These are phyloP conservation scores for Bergia sp. DNA, from an alignment of 92 coral and sea anemone species.

Conservation along the genomic window DNA sequence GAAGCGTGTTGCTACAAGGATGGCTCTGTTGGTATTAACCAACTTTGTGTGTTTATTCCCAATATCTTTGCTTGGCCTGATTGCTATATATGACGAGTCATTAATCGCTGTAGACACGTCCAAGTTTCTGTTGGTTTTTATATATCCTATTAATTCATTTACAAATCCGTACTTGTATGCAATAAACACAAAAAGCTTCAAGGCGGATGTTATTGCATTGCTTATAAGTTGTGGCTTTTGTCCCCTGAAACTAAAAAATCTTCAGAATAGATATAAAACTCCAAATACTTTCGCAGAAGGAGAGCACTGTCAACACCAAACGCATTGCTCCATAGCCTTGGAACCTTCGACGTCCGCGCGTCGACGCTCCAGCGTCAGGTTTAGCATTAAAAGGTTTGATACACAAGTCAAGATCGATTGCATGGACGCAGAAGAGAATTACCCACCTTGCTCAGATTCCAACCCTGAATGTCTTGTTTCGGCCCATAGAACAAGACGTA, in stretches of 20 bases:
- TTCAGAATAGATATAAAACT: constrained; percentile 48
- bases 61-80: constrained; percentile 76
- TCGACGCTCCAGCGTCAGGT: background rate
- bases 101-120: constrained; percentile 71
- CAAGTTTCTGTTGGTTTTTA: constrained; percentile 83
- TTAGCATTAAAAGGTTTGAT: background rate
- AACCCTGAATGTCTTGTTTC: background rate
- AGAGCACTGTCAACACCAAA: background rate
- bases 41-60: constrained; percentile 96
- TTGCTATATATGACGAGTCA: constrained; percentile 81
- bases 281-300: background rate
- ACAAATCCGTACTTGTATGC: constrained; percentile 93
- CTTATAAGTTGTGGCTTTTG: constrained; percentile 69
- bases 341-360: background rate
- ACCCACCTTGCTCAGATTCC: background rate
- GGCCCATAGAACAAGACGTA: background rate
- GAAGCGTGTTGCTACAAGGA: constrained; percentile 77
- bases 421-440: background rate
- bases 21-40: constrained; percentile 86
- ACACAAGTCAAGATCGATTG: background rate
- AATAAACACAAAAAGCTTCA: constrained; percentile 79
- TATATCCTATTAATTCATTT: constrained; percentile 88
- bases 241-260: constrained; percentile 37
- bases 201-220: constrained; percentile 64
- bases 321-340: background rate